Evolutionary conservation across 92 coral and sea anemone genomes (phyloP).

Genomic region (Epizoanthus illoricatus): DNA sequence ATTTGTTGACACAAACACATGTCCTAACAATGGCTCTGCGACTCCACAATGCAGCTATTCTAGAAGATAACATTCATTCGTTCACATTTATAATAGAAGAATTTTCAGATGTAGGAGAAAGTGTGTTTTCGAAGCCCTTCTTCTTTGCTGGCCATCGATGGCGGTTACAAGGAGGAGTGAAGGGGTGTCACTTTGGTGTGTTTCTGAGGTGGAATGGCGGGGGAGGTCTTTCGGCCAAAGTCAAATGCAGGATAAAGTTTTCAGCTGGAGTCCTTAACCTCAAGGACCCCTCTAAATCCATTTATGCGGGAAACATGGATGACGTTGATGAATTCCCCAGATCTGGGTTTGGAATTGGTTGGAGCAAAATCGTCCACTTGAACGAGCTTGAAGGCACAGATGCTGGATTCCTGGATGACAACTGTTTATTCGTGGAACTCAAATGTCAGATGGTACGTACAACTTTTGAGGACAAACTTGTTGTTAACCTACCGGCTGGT

Average conservation of each 20-base stretch:
- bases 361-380: conserved; percentile 80
- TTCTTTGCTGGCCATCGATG: conserved; percentile 87
- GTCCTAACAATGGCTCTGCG: conserved; percentile 77
- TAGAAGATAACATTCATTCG: conserved; percentile 62
- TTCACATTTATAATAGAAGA: conserved; percentile 87
- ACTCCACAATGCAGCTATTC: conserved; percentile 73
- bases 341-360: conserved; percentile 86
- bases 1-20: background rate
- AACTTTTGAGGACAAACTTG: conserved; percentile 83
- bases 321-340: conserved; percentile 88
- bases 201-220: conserved; percentile 95
- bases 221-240: conserved; percentile 67
- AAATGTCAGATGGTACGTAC: conserved; percentile 73
- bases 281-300: conserved; percentile 72
- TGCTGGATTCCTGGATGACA: conserved; percentile 77
- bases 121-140: conserved; percentile 83
- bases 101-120: conserved; percentile 68
- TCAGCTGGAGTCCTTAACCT: conserved; percentile 60
- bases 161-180: conserved; percentile 91
- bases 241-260: conserved; percentile 76
- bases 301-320: conserved; percentile 70
- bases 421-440: conserved; percentile 73
- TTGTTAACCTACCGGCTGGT: conserved; percentile 73
- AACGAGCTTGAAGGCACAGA: conserved; percentile 66
- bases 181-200: conserved; percentile 81